Conservation (phyloP, 2,888 invertebrate genomes). For the Euzetes globulus region DNA sequence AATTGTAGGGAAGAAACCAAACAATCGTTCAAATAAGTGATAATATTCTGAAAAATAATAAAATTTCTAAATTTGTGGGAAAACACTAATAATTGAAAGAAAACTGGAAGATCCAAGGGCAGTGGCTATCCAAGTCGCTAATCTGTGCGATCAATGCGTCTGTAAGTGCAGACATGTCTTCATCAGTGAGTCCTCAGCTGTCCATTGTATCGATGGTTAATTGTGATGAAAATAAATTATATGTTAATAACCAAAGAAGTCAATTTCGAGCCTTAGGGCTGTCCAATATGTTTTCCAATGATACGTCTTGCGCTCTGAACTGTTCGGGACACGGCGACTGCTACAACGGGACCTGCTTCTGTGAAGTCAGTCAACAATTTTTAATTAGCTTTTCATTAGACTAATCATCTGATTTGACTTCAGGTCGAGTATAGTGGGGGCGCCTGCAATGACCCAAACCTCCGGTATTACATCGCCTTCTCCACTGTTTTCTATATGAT, state of each 20-base stretch:
- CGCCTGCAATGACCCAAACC: slow-evolving; percentile 71
- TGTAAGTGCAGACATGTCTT: background rate
- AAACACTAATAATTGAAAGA: background rate
- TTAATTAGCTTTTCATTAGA: background rate
- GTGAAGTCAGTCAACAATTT: slow-evolving; percentile 65
- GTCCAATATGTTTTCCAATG: slow-evolving; percentile 37
- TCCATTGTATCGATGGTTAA: slow-evolving; percentile 11
- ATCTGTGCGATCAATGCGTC: background rate
- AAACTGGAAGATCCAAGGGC: slow-evolving; percentile 8
- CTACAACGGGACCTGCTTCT: slow-evolving; percentile 80
- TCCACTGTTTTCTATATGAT: slow-evolving; percentile 67
- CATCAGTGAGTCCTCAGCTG: background rate
- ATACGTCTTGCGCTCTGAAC: slow-evolving; percentile 57
- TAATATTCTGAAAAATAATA: background rate
- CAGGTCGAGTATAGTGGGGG: slow-evolving; percentile 67
- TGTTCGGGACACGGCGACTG: slow-evolving; percentile 88
- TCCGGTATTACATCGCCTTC: slow-evolving; percentile 63
- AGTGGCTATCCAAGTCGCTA: background rate
- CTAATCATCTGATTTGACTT: background rate
- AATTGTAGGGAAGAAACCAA: too few species aligned
- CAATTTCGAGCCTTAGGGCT: slow-evolving; percentile 10
- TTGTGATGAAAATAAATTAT: background rate
- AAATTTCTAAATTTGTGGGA: background rate
- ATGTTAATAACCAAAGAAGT: slow-evolving; percentile 3
- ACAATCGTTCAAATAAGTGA: background rate